phyloP scores from a whole-genome alignment of 1,140 invertebrate genomes.

The Drosophila hydei region DNA sequence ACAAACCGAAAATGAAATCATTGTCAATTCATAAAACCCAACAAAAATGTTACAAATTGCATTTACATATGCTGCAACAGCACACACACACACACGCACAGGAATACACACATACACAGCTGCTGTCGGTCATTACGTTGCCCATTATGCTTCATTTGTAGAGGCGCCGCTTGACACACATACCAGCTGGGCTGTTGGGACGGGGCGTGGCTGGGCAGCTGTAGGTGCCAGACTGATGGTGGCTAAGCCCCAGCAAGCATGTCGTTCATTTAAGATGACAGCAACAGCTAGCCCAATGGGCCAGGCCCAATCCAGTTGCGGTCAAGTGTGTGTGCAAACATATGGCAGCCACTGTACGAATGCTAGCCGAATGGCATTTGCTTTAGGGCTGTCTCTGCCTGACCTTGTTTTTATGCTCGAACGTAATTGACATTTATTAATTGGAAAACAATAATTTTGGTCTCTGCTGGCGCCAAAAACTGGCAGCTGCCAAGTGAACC shows the following conservation, averaged over 20 bases:
- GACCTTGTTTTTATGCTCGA: conserved; percentile 68
- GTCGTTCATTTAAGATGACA: conserved; percentile 83
- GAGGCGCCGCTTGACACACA: conserved; percentile 67
- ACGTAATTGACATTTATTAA: conserved; percentile 83
- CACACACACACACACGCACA: conserved; percentile 11
- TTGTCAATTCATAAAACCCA: conserved; percentile 81
- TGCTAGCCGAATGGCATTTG: conserved; percentile 40
- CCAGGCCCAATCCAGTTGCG: conserved; percentile 43
- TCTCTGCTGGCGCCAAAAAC: conserved; percentile 6
- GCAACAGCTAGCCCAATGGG: conserved; percentile 31
- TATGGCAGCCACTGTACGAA: conserved; percentile 61
- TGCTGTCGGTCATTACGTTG: conserved; percentile 54
- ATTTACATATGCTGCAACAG: conserved; percentile 73
- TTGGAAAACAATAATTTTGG: conserved; percentile 82
- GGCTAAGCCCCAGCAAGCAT: conserved; percentile 69
- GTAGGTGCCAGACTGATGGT: conserved; percentile 10
- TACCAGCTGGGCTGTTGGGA: conserved; percentile 6
- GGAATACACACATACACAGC: conserved; percentile 24
- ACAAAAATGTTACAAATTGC: conserved; percentile 78
- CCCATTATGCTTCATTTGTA: conserved; percentile 76
- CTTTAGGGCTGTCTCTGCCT: conserved; percentile 13
- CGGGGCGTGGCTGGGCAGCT: not conserved
- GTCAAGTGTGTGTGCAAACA: conserved; percentile 71
- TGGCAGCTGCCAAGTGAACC: conserved; percentile 22
- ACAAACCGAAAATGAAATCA: conserved; percentile 80